Evolutionary conservation across 2,113 vertebrate species (phyloP).

Genomic region (Copsychus sechellarum): DNA sequence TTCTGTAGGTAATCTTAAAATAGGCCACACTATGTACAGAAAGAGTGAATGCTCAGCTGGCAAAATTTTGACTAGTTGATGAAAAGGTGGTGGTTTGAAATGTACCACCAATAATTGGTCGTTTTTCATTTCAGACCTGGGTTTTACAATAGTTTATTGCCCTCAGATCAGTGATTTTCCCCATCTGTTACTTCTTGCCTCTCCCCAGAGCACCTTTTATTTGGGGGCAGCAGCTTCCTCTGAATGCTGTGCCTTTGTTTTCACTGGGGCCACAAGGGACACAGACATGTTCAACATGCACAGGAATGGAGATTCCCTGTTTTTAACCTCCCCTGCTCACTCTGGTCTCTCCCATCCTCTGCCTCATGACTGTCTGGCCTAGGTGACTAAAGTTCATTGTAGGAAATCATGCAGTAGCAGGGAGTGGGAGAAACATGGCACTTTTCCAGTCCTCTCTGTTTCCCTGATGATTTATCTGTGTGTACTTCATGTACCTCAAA

Average conservation of each 20-base stretch:
- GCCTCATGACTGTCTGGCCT: neutral
- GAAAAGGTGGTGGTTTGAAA: neutral
- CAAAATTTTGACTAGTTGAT: neutral
- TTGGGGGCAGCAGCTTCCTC: neutral
- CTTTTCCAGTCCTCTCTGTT: neutral
- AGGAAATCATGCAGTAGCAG: neutral
- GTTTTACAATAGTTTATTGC: neutral
- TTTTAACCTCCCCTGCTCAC: neutral
- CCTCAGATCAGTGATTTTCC: neutral
- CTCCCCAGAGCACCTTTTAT: neutral
- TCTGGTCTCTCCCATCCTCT: neutral
- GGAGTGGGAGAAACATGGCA: fast-evolving
- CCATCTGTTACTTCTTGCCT: neutral
- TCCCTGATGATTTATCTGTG: neutral
- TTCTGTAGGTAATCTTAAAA: neutral
- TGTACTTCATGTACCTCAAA: neutral
- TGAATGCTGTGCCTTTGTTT: neutral
- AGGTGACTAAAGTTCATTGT: neutral
- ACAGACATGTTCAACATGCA: neutral
- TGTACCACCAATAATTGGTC: neutral
- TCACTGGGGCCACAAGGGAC: fast-evolving
- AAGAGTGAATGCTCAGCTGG: neutral
- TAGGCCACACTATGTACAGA: neutral
- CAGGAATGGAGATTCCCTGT: neutral
- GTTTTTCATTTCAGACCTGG: neutral